phyloP scores from a whole-genome alignment of 2,888 invertebrate species.

The Polietes domitor region DNA sequence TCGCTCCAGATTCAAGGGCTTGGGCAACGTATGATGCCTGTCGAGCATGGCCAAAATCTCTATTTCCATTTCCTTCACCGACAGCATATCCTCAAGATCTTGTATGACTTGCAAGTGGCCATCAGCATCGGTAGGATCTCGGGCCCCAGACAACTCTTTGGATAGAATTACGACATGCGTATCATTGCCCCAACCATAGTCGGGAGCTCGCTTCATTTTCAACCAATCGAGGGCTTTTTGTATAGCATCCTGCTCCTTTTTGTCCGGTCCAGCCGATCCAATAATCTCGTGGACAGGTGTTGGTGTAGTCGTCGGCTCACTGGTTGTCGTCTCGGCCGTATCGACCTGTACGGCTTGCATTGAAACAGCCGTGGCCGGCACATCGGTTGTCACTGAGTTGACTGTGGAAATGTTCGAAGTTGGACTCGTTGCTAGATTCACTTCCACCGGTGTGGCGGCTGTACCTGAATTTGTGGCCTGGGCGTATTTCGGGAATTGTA shows the following conservation, averaged over 20 bases:
- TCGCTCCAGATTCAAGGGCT: conserved; percentile 84
- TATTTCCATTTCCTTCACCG: conserved; percentile 93
- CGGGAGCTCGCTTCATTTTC: conserved; percentile 86
- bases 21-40: conserved; percentile 90
- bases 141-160: conserved; percentile 83
- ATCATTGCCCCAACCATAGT: conserved; percentile 92
- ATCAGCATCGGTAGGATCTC: conserved; percentile 80
- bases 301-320: conserved; percentile 56
- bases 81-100: conserved; percentile 82
- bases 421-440: conserved; percentile 47
- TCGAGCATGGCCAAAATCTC: conserved; percentile 92
- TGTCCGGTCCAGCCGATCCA: conserved; percentile 80
- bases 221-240: conserved; percentile 87
- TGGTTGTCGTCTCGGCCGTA: conserved; percentile 46
- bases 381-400: conserved; percentile 53
- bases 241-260: conserved; percentile 79
- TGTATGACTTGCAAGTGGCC: conserved; percentile 79
- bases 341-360: conserved; percentile 49
- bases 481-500: conserved; percentile 36
- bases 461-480: conserved; percentile 53
- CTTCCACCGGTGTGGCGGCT: conserved; percentile 46
- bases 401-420: conserved; percentile 47
- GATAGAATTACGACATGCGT: conserved; percentile 92
- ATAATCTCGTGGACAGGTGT: conserved; percentile 75
- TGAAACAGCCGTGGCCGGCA: conserved; percentile 44